Evolutionary conservation across 2,888 invertebrate genomes (phyloP), one percentile per base, ranked within the genome.

Genomic region (Falcaria lacertinaria): DNA sequence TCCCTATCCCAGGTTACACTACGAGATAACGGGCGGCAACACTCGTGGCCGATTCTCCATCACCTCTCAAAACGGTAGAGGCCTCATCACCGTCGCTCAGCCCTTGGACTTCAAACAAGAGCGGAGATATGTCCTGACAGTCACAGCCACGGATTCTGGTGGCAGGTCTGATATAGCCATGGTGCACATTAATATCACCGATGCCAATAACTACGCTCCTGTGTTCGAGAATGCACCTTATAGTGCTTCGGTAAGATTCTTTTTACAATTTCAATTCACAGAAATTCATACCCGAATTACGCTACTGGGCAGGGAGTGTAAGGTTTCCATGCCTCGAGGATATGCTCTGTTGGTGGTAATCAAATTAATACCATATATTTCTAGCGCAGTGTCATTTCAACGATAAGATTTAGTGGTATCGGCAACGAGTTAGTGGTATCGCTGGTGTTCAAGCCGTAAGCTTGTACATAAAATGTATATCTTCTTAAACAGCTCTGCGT

Each of bases 161-260:
- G 96, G 97, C 0, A 89, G 96, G 37, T 94, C 93, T 1, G 98
- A 98, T 62, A 95, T 95, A 0, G 96, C 97, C 0, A 94, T 96
- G 41, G 95, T 98, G 11, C 95, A 96, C 67, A 95, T 99, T 2
- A 97, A 97, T 69, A 93, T 99, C 0, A 95, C 97, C 0, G 98
- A 98, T 80, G 97, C 98, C 0, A 98, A 98, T 78, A 97, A 98
- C 67, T 96, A 95, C 71, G 94, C 97, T 0, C 98, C 98, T 0
- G 95, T 95, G 1, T 98, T 98, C 69, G 96, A 97, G 73, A 96
- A 96, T 69, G 96, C 97, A 0, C 98, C 98, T 0, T 98, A 98
- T 70, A 93, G 95, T 1, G 95, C 96, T 1, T 94, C 94, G 42
- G 94, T 91, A 70, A 87, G 89, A 73, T n/a, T n/a, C n/a, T n/a